Evolutionary conservation across 2,888 invertebrate species (phyloP), one percentile per base, ranked within the genome.

Genomic region (Flexamia atlantica): DNA sequence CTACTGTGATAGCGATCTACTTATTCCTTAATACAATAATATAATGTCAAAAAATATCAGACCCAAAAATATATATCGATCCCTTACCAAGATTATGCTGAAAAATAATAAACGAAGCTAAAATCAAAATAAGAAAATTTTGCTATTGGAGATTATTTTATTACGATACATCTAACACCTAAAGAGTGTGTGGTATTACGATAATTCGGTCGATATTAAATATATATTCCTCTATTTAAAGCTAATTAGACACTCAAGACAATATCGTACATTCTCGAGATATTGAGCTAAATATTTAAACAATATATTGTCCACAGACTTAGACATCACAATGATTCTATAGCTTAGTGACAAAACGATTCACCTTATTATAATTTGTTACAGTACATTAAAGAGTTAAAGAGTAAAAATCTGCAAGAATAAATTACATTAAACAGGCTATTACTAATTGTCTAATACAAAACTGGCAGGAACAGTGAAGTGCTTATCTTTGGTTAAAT

Each of bases 251-350:
- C 79, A 79, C 79, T 50, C 50, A 79, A 20, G 79, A 79, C 79
- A 79, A 36, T 53, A 79, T 76, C 76, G 50, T 76, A 76, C 76
- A 76, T 42, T 28, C 79, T 57, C 57, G 32, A 79, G 79, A 79
- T 72, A 82, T 82, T 82, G 82, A 82, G 82, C 82, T 82, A 82
- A 53, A 70, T 82, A 82, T 82, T 82, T 82, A 64, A 70, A 70
- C 70, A 50, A 72, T 79, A 82, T 82, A 82, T 82, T 82, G 82
- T 82, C 82, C 82, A 82, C 57, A 23, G 50, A 82, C 70, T 82
- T 82, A 82, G 82, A 82, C 82, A 82, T 82, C 82, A 82, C 82
- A 82, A 82, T 72, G 30, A 82, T 20, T 79, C 79, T 79, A 79
- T 53, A 79, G 79, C 79, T 50, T 76, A 76, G 50, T 46, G 50